Evolutionary conservation across 2,113 vertebrate genomes (phyloP), one percentile per base, ranked within the genome.

Genomic region (Poecilia latipinna): DNA sequence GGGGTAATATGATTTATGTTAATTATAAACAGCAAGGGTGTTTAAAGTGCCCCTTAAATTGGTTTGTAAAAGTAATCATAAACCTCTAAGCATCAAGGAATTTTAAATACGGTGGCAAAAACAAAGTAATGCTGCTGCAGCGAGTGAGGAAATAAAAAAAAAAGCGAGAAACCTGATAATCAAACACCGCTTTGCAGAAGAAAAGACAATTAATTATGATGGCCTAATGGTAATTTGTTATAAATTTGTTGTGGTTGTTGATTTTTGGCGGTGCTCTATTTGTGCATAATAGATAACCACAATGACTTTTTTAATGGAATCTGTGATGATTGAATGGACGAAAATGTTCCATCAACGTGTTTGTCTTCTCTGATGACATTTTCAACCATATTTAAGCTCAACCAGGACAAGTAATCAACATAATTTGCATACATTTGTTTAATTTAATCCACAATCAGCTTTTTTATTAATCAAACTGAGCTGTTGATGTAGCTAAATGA

Each of bases 231-330:
- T 61, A 64, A 64, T 75, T 75, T 19, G 60, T 78, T 12, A 39
- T 31, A 1, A 29, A 11, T 54, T 44, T 33, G 32, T 60, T 33
- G 19, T 61, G 35, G 42, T 60, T 60, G 54, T 51, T 51, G 3
- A 71, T 77, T 5, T 48, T n/a, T 37, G 28, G 33, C 24, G 24
- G 12, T 37, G 72, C 13, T 42, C 39, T 42, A 13, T 66, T 51
- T 24, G 65, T 66, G 63, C 57, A 54, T 63, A 74, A 61, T 33
- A 8, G 70, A 65, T 65, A 67, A 24, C 48, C 57, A 22, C 15
- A 77, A 66, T 51, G 37, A 42, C 12, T 42, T 33, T 70, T 61
- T 65, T 48, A 35, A n/a, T 57, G 44, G 12, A 31, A 19, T 12
- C 31, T 42, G 31, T 22, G 29, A 15, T 42, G 39, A 64, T 35